These are phyloP conservation scores for Nasonia vitripennis DNA, from an alignment of 1,140 invertebrate species.

Conservation along the genomic window DNA sequence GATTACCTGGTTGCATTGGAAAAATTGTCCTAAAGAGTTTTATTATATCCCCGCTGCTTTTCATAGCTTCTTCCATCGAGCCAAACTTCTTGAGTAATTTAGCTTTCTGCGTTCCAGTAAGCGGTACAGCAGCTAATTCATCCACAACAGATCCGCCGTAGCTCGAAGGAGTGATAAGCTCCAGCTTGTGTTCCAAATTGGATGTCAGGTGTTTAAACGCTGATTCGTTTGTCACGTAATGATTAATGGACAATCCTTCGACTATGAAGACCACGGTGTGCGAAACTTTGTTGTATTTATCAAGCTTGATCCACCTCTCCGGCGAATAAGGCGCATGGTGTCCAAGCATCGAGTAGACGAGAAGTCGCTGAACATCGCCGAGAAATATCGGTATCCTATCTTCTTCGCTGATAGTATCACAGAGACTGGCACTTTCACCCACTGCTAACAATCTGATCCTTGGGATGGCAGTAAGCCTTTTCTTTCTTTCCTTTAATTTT, in stretches of 20 bases:
- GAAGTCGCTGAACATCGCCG: slow-evolving; percentile 87
- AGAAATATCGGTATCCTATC: slow-evolving; percentile 85
- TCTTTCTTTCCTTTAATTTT: slow-evolving; percentile 77
- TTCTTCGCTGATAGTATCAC: slow-evolving; percentile 66
- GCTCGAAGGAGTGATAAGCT: slow-evolving; percentile 83
- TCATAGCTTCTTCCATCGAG: slow-evolving; percentile 80
- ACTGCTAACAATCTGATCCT: slow-evolving; percentile 78
- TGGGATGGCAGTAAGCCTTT: slow-evolving; percentile 74
- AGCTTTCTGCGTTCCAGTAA: slow-evolving; percentile 81
- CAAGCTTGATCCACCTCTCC: slow-evolving; percentile 86
- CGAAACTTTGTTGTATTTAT: slow-evolving; percentile 80
- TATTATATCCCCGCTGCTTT: slow-evolving; percentile 80
- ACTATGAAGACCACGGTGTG: slow-evolving; percentile 85
- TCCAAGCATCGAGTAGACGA: slow-evolving; percentile 85
- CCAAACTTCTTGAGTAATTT: slow-evolving; percentile 81
- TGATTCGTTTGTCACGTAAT: slow-evolving; percentile 82
- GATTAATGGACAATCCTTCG: slow-evolving; percentile 84
- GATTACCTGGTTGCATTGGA: slow-evolving; percentile 73
- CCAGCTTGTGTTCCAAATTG: slow-evolving; percentile 80
- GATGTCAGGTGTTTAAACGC: slow-evolving; percentile 77
- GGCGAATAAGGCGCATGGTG: slow-evolving; percentile 81
- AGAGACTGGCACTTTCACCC: slow-evolving; percentile 79
- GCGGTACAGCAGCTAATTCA: slow-evolving; percentile 85
- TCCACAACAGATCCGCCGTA: slow-evolving; percentile 84
- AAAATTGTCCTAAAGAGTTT: slow-evolving; percentile 81